phyloP scores from a whole-genome alignment of 37 sponge, comb jelly and placozoan species.

The Diacarnus erythraeanus region DNA sequence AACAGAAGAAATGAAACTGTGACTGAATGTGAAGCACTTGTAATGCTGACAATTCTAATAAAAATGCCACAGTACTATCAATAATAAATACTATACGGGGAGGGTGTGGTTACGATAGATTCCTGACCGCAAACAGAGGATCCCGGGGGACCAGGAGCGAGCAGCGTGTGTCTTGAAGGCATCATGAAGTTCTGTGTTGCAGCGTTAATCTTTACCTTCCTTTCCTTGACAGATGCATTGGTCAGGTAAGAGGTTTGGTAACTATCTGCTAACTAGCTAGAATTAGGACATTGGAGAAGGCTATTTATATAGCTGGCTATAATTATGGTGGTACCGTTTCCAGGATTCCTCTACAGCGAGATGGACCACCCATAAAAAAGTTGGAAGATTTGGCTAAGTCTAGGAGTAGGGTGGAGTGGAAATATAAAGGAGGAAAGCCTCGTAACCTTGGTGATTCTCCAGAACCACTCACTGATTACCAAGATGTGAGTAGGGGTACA shows the following conservation, averaged over 20 bases:
- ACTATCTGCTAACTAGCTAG: neutral
- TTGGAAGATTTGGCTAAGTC: neutral
- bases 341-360: neutral
- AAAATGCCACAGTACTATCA: no score
- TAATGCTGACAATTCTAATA: no score
- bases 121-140: no score
- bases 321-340: neutral
- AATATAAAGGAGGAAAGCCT: slow-evolving; percentile 7
- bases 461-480: slow-evolving; percentile 68
- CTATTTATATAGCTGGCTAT: neutral
- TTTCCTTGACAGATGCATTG: neutral
- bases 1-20: no score
- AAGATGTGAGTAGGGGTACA: slow-evolving; percentile 77
- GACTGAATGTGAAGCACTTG: no score
- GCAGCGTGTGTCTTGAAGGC: no score
- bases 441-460: slow-evolving; percentile 38
- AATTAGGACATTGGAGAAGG: no score
- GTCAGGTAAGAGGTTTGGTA: slow-evolving; percentile 9
- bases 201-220: neutral
- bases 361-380: neutral
- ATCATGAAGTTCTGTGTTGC: neutral
- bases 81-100: no score
- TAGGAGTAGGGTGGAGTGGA: neutral
- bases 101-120: no score
- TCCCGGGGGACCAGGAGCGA: no score